Percentiles rank a stretch among this genome's conserved stretches.
Conservation (phyloP, 1,140 invertebrate genomes). For the Pararge aegeria region DNA sequence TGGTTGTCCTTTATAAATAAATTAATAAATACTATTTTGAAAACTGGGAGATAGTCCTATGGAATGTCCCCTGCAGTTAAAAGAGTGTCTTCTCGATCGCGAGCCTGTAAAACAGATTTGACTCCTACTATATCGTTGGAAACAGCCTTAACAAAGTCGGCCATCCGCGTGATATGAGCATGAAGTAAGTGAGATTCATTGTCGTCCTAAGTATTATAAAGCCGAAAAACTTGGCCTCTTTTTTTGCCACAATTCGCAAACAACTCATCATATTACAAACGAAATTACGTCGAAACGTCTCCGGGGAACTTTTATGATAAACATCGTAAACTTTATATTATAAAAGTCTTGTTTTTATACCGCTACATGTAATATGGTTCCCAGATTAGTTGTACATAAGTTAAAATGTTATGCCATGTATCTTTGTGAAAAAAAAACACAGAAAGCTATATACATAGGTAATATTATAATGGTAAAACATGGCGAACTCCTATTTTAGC, state of each 20-base stretch:
- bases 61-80: too few relatives aligned
- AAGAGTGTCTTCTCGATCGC: too few relatives aligned
- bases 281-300: slow-evolving; percentile 1
- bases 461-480: background rate
- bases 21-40: too few relatives aligned
- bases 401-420: too few relatives aligned
- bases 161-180: background rate
- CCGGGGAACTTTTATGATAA: slow-evolving; percentile 6
- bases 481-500: too few relatives aligned
- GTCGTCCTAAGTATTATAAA: slow-evolving; percentile 1
- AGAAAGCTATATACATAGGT: too few relatives aligned
- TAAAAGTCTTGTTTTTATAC: background rate
- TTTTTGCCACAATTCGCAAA: background rate
- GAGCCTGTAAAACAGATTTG: too few relatives aligned
- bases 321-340: slow-evolving; percentile 3
- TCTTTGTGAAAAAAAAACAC: too few relatives aligned
- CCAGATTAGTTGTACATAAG: too few relatives aligned
- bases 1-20: too few relatives aligned
- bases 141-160: background rate
- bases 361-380: too few relatives aligned
- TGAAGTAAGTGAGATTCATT: slow-evolving; percentile 4
- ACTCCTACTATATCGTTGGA: background rate
- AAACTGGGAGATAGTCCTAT: too few relatives aligned
- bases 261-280: slow-evolving; percentile 5
- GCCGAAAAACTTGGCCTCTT: background rate